Base-by-base conservation (phyloP, 2,113 vertebrate genomes). In the Trachemys scripta region DNA sequence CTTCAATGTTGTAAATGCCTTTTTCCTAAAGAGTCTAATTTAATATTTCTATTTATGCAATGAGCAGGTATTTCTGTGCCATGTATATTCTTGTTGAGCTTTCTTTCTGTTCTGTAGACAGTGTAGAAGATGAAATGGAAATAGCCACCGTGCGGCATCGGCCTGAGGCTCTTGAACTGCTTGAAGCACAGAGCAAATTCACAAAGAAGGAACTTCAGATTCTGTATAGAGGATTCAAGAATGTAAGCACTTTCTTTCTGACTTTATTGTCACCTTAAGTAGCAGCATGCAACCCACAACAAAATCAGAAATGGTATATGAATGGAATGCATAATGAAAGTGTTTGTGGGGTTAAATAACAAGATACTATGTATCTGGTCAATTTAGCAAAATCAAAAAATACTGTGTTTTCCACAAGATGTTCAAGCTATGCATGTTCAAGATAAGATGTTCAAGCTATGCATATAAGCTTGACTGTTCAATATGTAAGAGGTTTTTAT, bases 181-280 rank as follows among this genome's bases (percentile, higher is more conserved):
- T 99, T 92, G 99, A 99, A 97, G 99, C 99, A 81, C 99, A 99
- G 98, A 99, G 99, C 51, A 99, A 99, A 87, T 99, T 99, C 98
- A 99, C 99, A 89, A 99, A 99, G 96, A 99, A 99, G 98, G 99
- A 99, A 98, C 99, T 99, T 25, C 99, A 99, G 98, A 99, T 99
- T 96, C 98, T 99, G 8, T 99, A 99, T 96, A 98, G 99, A 82
- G 99, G 99, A 98, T 99, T 99, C 98, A 99, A 99, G 97, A 99
- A 99, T 0, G 99, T 99, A 98, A 99, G 99, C 95, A 84, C 22
- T 94, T 95, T 8, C 16, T 93, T 95, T 96, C 69, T 92, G 0
- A 93, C 54, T 94, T 96, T 87, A 29, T 17, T 8, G 4, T 85
- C 6, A 6, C 0, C 84, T 94, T 82, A 49, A 1, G 6, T 14